phyloP scores from a whole-genome alignment of 2,797 vertebrate species.

The Pseudochirops corinnae region DNA sequence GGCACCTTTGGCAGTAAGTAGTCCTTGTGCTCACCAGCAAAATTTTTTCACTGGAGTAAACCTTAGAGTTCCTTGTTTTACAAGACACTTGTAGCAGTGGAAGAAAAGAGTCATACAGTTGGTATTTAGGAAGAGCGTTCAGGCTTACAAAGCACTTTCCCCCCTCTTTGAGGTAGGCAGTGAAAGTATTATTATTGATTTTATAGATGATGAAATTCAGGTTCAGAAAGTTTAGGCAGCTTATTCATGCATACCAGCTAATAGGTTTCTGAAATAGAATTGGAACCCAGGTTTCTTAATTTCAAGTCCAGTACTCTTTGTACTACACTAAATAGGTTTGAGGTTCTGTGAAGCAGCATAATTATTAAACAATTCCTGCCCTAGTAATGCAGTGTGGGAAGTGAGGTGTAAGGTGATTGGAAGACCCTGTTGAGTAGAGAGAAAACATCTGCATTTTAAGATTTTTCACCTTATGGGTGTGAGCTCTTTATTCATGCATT shows the following conservation, averaged over 20 bases:
- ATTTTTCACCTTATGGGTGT: neutral
- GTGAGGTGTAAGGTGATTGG: neutral
- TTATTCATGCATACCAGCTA: neutral
- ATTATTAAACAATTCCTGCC: neutral
- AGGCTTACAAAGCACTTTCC: neutral
- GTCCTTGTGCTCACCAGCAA: neutral
- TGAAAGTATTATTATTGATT: neutral
- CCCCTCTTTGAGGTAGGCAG: neutral
- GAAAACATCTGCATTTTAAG: neutral
- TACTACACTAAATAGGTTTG: neutral
- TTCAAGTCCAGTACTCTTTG: neutral
- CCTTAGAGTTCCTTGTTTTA: neutral
- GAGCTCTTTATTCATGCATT: neutral
- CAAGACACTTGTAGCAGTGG: neutral
- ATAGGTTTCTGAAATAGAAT: neutral
- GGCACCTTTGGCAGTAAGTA: neutral
- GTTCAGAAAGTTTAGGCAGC: neutral
- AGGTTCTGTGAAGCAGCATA: neutral
- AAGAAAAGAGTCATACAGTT: neutral
- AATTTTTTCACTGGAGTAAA: neutral
- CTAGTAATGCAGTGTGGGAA: neutral
- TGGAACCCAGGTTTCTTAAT: neutral
- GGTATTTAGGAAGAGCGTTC: neutral
- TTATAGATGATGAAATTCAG: neutral
- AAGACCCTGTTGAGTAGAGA: neutral